These are phyloP conservation scores for Falco concolor DNA, from an alignment of 2,797 vertebrate genomes.

Conservation along the genomic window DNA sequence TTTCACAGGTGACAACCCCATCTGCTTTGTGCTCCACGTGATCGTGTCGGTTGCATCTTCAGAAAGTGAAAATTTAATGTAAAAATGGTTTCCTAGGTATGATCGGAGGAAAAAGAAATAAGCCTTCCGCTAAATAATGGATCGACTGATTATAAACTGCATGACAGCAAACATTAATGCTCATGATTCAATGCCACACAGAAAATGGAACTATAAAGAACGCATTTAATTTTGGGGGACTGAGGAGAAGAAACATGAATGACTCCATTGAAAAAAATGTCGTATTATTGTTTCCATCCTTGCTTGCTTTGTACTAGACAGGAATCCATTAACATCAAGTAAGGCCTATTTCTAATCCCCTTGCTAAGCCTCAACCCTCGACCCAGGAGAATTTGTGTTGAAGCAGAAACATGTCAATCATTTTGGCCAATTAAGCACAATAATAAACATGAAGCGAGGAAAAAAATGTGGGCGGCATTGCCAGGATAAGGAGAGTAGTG, in stretches of 20 bases:
- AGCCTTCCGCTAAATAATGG: neutral
- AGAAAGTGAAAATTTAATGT: neutral
- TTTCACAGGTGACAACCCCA: conserved; percentile 32
- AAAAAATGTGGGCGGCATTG: neutral
- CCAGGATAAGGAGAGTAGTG: neutral
- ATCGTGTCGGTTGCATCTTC: neutral
- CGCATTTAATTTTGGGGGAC: neutral
- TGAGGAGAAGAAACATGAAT: neutral
- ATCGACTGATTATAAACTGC: neutral
- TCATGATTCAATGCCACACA: neutral
- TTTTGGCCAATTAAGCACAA: conserved; percentile 21
- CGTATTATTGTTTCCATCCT: neutral
- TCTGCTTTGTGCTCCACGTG: neutral
- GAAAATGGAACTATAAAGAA: neutral
- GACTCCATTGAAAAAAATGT: neutral
- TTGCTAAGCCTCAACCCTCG: neutral
- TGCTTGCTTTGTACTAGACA: neutral
- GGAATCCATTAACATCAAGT: conserved; percentile 10
- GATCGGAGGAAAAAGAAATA: neutral
- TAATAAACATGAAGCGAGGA: conserved; percentile 10
- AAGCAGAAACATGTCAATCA: conserved; percentile 22
- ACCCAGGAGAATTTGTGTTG: neutral
- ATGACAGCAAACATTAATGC: neutral
- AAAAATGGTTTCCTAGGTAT: neutral
- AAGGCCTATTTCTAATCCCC: neutral